Conservation (phyloP, 2,888 invertebrate genomes). For the Tanytarsus gracilentus region DNA sequence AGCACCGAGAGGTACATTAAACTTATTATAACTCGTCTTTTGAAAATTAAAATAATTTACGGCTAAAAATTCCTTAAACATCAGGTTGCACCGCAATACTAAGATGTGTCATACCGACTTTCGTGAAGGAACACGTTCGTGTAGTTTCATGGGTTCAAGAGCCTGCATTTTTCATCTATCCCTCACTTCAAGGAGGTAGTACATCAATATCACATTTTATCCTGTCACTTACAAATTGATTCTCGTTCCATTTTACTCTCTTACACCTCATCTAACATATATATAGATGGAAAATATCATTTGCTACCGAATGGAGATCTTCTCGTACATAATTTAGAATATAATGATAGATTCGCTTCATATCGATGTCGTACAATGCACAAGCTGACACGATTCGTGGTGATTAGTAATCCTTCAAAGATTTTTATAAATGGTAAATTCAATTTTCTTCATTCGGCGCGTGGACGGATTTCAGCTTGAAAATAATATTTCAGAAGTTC, state of each 20-base stretch:
- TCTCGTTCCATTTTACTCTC: background rate
- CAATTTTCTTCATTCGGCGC: no score
- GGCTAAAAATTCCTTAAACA: no score
- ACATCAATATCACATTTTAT: background rate
- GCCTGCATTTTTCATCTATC: conserved; percentile 63
- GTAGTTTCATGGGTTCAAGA: conserved; percentile 69
- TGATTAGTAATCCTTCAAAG: conserved; percentile 58
- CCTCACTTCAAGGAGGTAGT: conserved; percentile 64
- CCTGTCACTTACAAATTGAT: background rate
- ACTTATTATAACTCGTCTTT: no score
- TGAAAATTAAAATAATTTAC: no score
- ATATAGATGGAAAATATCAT: conserved; percentile 65
- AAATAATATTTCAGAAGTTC: no score
- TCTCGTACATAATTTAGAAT: conserved; percentile 63
- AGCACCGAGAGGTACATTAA: conserved; percentile 57
- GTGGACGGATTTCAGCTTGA: no score
- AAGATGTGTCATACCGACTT: conserved; percentile 62
- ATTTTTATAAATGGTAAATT: conserved; percentile 59
- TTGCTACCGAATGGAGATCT: conserved; percentile 64
- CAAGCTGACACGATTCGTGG: conserved; percentile 60
- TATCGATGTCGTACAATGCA: conserved; percentile 67
- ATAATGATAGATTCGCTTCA: conserved; percentile 61
- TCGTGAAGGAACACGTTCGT: conserved; percentile 63
- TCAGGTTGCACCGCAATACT: conserved; percentile 64
- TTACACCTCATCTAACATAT: background rate